Base-by-base conservation (phyloP, 2,113 vertebrate genomes). In the Sorex fumeus region DNA sequence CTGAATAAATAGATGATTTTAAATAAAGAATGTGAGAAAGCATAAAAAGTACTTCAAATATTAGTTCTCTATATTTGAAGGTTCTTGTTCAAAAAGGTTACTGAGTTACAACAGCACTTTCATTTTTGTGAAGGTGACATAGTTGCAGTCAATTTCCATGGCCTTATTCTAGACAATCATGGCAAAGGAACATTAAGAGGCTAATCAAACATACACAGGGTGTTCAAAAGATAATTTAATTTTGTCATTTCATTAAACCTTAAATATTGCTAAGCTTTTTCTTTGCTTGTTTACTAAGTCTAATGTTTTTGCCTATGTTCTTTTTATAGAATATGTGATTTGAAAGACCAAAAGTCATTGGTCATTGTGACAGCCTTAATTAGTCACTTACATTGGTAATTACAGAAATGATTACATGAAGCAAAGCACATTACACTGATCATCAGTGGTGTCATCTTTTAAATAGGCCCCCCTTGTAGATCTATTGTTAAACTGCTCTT, bases 331-430 rank as follows among this genome's bases (percentile, higher is more conserved):
- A 93, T 21, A 28, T 57, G 30, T 81, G 70, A 87, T 82, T 74
- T 81, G 57, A 84, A 95, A 89, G 80, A 87, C 47, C 80, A 89
- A 87, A 93, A 82, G 84, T 66, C 88, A 71, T 16, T 79, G 95
- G 93, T 75, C 95, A 92, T 87, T 93, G 84, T 94, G 94, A 96
- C 87, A 96, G 84, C 19, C 69, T 90, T 91, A 92, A 94, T 96
- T 96, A 94, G 72, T 79, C 88, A 93, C 76, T 89, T 91, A 88
- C 91, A 82, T 81, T 87, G 60, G 76, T 84, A 93, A 94, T 95
- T 93, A 89, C 75, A 72, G 57, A 95, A 91, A 96, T 84, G 76
- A 93, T 92, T 82, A 78, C 18, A 81, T n/a, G 72, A 93, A 78
- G 80, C 93, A 93, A 92, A 84, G 62, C 87, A 93, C 94, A 92